These are phyloP conservation scores for Acanthaster planci DNA, from an alignment of 35 echinoderm and acorn worm species.

Conservation along the genomic window DNA sequence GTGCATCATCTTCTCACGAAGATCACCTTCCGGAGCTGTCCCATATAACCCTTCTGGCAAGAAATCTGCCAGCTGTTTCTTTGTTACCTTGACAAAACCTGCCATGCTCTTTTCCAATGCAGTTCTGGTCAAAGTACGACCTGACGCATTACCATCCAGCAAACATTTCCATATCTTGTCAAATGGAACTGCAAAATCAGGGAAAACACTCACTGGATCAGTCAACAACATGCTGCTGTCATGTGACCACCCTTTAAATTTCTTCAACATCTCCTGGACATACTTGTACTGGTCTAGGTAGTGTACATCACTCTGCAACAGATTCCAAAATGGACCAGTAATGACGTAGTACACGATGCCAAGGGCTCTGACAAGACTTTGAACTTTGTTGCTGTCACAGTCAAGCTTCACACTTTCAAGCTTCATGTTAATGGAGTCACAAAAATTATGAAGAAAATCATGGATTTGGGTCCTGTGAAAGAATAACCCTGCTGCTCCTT, in stretches of 20 bases:
- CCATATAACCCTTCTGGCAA: slow-evolving; percentile 42
- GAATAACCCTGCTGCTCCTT: slow-evolving; percentile 34
- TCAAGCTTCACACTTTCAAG: slow-evolving; percentile 26
- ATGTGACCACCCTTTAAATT: neutral
- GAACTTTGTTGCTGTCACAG: neutral
- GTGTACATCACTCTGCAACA: slow-evolving; percentile 27
- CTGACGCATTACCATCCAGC: neutral
- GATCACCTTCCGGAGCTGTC: slow-evolving; percentile 25
- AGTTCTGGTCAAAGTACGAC: neutral
- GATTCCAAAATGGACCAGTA: slow-evolving; percentile 40
- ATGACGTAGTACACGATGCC: slow-evolving; percentile 18
- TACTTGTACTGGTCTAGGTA: slow-evolving; percentile 49
- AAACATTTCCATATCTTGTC: neutral
- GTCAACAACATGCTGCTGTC: neutral
- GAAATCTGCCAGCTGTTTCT: slow-evolving; percentile 45
- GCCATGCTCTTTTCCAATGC: neutral
- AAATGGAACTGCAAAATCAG: neutral
- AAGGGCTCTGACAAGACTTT: slow-evolving; percentile 9
- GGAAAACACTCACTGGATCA: neutral
- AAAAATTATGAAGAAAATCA: slow-evolving; percentile 5
- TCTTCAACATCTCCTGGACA: slow-evolving; percentile 32
- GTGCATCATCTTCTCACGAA: slow-evolving; percentile 38
- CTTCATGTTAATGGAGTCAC: slow-evolving; percentile 11
- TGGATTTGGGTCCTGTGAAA: slow-evolving; percentile 12
- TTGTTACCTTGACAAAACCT: slow-evolving; percentile 16